These are phyloP conservation scores for Dipodomys spectabilis DNA, from an alignment of 2,113 vertebrate genomes.

Conservation along the genomic window DNA sequence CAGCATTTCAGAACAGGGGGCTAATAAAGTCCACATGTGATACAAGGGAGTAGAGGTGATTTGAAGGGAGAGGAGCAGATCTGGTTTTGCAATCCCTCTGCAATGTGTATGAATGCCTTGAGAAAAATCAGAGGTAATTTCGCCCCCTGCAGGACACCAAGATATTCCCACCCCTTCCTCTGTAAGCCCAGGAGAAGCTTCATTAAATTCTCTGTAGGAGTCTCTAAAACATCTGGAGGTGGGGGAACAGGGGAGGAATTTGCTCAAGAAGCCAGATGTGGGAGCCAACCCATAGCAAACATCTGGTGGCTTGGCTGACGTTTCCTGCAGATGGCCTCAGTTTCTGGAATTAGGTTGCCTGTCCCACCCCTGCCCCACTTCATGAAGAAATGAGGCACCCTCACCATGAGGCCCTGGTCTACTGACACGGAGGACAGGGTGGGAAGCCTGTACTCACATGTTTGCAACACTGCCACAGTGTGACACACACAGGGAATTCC, in stretches of 20 bases:
- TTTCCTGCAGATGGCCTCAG: constrained; percentile 62
- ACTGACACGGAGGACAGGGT: background rate
- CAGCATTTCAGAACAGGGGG: background rate
- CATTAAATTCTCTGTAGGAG: background rate
- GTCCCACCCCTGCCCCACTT: background rate
- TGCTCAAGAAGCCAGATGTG: constrained; percentile 58
- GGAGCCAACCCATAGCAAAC: constrained; percentile 59
- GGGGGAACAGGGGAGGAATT: constrained; percentile 36
- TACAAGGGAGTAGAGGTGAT: background rate
- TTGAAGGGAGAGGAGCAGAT: background rate
- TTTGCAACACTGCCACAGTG: background rate
- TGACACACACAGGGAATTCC: background rate
- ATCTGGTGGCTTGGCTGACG: constrained; percentile 71
- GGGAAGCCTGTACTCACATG: background rate
- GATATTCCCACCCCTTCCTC: constrained; percentile 29
- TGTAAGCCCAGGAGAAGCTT: background rate
- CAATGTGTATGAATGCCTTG: background rate
- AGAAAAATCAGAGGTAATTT: constrained; percentile 62
- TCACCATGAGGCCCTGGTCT: background rate
- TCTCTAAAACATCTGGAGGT: constrained; percentile 66
- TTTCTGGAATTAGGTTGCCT: constrained; percentile 61
- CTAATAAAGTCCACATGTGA: background rate
- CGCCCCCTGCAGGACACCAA: constrained; percentile 74
- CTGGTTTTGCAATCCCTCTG: background rate
- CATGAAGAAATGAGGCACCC: background rate